phyloP scores from a whole-genome alignment of 1,140 invertebrate species.

The Drosophila melanica region DNA sequence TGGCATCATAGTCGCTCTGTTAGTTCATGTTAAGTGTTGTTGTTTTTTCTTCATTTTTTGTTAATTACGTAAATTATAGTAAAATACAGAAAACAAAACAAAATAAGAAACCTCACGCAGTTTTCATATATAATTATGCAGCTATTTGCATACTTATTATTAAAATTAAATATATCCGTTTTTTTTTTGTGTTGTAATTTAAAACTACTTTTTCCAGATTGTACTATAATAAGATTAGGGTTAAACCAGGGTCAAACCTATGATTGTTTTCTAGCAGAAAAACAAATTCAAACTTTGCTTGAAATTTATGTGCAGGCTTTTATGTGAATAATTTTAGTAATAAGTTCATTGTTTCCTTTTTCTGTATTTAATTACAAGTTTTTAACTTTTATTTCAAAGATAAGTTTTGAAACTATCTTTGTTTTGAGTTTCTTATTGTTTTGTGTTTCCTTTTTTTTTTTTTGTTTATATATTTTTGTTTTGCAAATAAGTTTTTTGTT shows the following conservation, averaged over 20 bases:
- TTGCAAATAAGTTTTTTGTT: slow-evolving; percentile 17
- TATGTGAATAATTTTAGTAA: too few species aligned
- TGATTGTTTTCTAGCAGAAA: too few species aligned
- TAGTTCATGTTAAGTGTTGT: slow-evolving; percentile 6
- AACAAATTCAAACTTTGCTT: too few species aligned
- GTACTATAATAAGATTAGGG: too few species aligned
- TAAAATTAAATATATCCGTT: too few species aligned
- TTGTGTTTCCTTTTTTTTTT: too few species aligned
- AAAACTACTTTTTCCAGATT: too few species aligned
- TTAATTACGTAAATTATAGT: slow-evolving; percentile 38
- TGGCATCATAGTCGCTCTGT: slow-evolving; percentile 56
- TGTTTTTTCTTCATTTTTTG: slow-evolving; percentile 13
- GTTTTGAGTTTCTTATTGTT: background rate
- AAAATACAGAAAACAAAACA: background rate
- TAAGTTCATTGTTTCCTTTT: too few species aligned
- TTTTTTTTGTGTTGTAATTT: too few species aligned
- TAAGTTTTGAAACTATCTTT: background rate
- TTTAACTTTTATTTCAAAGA: background rate
- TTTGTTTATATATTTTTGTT: slow-evolving; percentile 1
- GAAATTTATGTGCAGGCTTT: too few species aligned
- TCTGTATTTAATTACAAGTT: too few species aligned
- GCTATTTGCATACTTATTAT: background rate
- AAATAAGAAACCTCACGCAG: background rate
- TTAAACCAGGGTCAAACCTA: too few species aligned
- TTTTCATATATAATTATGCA: slow-evolving; percentile 4